A percentile compares a stretch with the other conserved stretches of the same genome.
Conservation (phyloP, 2,113 vertebrate genomes). For the Neotoma lepida region DNA sequence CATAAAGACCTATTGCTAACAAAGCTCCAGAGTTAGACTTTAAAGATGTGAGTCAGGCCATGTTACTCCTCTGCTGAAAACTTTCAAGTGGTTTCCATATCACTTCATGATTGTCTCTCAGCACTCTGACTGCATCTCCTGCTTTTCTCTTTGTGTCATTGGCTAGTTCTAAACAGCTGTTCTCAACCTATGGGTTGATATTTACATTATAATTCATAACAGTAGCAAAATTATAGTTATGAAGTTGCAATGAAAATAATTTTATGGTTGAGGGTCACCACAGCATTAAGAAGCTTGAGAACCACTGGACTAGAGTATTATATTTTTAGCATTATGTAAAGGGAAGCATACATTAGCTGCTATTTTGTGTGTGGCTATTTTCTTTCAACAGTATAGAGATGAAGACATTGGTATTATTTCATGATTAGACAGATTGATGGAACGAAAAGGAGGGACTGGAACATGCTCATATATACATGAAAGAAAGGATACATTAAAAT, state of each 20-base stretch:
- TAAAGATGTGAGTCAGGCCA: neutral
- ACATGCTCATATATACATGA: neutral
- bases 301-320: neutral
- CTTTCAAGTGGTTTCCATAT: neutral
- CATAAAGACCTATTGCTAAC: neutral
- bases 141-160: neutral
- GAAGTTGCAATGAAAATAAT: neutral
- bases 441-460: conserved; percentile 29
- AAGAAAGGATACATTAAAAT: conserved; percentile 14
- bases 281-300: neutral
- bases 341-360: neutral
- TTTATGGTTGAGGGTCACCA: no score
- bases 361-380: conserved; percentile 23
- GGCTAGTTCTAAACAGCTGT: neutral
- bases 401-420: conserved; percentile 23
- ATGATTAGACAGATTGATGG: neutral
- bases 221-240: neutral
- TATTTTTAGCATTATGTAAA: conserved; percentile 23
- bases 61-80: neutral
- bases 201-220: neutral
- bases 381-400: conserved; percentile 39
- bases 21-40: neutral
- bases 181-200: neutral
- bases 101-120: neutral
- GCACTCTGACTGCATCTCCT: neutral